Base-by-base conservation (phyloP, 2,797 vertebrate genomes). In the Eremophila alpestris region DNA sequence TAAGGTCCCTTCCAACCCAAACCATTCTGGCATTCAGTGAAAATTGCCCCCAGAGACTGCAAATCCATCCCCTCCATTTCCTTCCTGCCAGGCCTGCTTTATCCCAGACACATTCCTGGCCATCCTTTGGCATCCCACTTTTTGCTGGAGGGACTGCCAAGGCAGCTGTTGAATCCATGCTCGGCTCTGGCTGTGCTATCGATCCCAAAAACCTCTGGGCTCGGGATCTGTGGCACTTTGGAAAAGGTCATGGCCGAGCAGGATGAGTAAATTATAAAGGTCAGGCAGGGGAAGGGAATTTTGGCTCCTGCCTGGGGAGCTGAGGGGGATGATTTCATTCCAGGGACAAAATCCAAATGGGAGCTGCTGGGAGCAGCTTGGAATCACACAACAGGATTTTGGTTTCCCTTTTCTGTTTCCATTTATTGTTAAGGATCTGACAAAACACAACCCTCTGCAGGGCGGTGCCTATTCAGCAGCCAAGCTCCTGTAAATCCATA, bases 261-360 rank as follows among this genome's bases (percentile, higher is more conserved):
- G 76, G 49, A 67, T 64, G n/a, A 38, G 45, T 27, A 52, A 16
- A 58, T 81, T 91, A 41, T 45, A 88, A 96, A 91, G 93, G 85
- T 71, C 88, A 49, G 22, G 59, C 19, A 87, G 55, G 40, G 40
- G 30, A 91, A 83, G 34, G n/a, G 69, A 64, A 83, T 76, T 65
- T 87, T 81, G 76, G 30, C 76, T 83, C 71, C 79, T 54, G 29
- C 62, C 54, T 30, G 36, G 60, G 73, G 26, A 70, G 49, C 29
- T 36, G 32, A 64, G 69, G 83, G 68, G 26, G 54, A 54, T 30
- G 19, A 45, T 88, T 88, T 81, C 30, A 70, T 68, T 46, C 32
- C 73, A 40, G 56, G 2, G 3, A 45, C 16, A 85, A 70, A 93
- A 80, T 15, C 23, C 30, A 22, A 52, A 82, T 13, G 22, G 36